Evolutionary conservation across 2,888 invertebrate species (phyloP).

Genomic region (Tetragnatha montana): DNA sequence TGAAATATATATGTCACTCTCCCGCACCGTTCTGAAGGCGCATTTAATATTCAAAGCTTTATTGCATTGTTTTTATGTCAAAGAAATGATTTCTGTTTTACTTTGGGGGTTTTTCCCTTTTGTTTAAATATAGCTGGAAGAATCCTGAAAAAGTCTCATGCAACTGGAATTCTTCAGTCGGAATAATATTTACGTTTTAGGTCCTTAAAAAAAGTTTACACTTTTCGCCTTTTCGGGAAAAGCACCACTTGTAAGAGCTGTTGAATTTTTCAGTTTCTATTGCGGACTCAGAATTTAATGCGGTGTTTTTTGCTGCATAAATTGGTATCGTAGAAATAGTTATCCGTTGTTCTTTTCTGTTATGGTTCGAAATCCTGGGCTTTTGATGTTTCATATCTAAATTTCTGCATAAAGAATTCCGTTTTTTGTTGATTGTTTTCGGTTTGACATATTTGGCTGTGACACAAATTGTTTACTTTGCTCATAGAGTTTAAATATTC

Average conservation of each 20-base stretch:
- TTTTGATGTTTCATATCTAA: no score
- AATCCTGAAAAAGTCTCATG: neutral
- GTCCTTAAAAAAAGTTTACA: neutral
- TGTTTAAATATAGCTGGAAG: neutral
- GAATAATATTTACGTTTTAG: neutral
- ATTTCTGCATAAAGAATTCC: no score
- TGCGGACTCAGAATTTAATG: neutral
- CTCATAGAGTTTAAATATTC: no score
- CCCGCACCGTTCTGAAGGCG: neutral
- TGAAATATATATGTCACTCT: neutral
- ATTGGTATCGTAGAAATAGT: no score
- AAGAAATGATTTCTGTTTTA: neutral
- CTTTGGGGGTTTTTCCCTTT: neutral
- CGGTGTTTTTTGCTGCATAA: no score
- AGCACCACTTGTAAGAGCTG: neutral
- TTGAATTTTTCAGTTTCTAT: neutral
- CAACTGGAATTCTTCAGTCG: neutral
- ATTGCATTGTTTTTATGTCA: neutral
- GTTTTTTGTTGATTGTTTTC: no score
- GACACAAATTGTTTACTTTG: no score
- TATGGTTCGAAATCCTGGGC: no score
- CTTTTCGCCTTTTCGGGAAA: neutral
- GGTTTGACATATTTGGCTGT: no score
- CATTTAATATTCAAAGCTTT: conserved; percentile 1
- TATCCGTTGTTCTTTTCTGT: no score